Base-by-base conservation (phyloP, 2,888 invertebrate genomes). In the Fissipunctia ypsillon region DNA sequence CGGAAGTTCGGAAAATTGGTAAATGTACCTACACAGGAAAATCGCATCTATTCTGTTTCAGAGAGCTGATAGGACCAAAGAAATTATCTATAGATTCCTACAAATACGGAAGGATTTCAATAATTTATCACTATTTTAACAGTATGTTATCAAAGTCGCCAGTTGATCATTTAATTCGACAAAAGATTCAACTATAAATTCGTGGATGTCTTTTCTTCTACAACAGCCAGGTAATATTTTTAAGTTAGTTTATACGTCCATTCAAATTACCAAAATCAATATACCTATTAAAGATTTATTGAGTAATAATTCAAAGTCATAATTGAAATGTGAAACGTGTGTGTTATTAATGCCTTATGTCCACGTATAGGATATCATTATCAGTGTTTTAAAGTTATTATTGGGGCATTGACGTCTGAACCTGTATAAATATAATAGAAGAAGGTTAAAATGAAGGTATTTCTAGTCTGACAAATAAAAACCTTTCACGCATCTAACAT, bases 241-340 rank as follows among this genome's bases (percentile, higher is more conserved):
- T 28, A 31, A 43, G 6, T 59, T 3, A 22, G 25, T 52, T 22
- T 25, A 43, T 1, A 59, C 7, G 19, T 38, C 28, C 38, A 22
- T 50, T 69, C 61, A 61, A 78, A 77, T 72, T 2, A 61, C 43
- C 0, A 31, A 74, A 79, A 57, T 56, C 60, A 57, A 78, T 73
- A 69, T 25, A 65, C 16, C n/a, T 31, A 45, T 56, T 69, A 73
- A 74, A 66, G 45, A 79, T 74, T 65, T 57, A 74, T 80, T 45
- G 54, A 50, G n/a, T 38, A 57, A 79, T 79, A n/a, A 52, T 65
- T 78, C 16, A 65, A 50, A 65, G 38, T 50, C 2, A 16, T 69
- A 45, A 79, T 79, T 74, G 65, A 79, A 68, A 69, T 48, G 0
- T 60, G 52, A 73, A 56, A 43, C 25, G 28, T 61, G 10, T 41